phyloP scores from a whole-genome alignment of 2,113 vertebrate genomes.

The Ochotona princeps region DNA sequence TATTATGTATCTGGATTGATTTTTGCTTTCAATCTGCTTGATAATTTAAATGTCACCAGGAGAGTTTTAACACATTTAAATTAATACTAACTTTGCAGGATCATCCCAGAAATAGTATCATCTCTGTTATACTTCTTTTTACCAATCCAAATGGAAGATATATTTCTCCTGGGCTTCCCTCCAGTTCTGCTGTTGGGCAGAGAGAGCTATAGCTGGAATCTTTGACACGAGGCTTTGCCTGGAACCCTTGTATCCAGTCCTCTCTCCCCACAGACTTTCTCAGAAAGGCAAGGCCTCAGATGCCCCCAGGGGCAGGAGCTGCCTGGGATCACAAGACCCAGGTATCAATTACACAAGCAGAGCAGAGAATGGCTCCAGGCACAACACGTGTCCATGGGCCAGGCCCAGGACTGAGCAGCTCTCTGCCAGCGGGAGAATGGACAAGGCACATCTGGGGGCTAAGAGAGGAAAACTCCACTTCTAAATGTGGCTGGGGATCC shows the following conservation, averaged over 20 bases:
- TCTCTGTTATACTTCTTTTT: not conserved
- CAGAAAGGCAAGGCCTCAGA: constrained; percentile 28
- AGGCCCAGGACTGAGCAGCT: not conserved
- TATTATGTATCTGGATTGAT: constrained; percentile 1
- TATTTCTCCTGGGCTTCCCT: constrained; percentile 23
- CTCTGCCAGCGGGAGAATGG: not conserved
- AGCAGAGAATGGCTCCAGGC: not conserved
- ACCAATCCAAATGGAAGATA: not conserved
- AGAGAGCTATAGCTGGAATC: not conserved
- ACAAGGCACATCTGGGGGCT: not conserved
- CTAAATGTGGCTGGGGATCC: not conserved
- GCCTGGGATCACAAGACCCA: constrained; percentile 72
- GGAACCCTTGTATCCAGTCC: not conserved
- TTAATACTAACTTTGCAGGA: not conserved
- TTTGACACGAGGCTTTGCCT: not conserved
- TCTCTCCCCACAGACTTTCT: constrained; percentile 45
- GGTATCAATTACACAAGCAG: constrained; percentile 66
- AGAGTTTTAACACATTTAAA: constrained; percentile 41
- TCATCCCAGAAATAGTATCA: not conserved
- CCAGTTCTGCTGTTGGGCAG: not conserved
- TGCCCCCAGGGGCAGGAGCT: constrained; percentile 58
- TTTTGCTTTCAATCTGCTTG: constrained; percentile 1
- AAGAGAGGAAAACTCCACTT: not conserved
- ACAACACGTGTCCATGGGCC: not conserved
- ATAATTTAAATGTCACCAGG: constrained; percentile 19